phyloP scores from a whole-genome alignment of 2,888 invertebrate genomes.

The Argynnis bischoffii region DNA sequence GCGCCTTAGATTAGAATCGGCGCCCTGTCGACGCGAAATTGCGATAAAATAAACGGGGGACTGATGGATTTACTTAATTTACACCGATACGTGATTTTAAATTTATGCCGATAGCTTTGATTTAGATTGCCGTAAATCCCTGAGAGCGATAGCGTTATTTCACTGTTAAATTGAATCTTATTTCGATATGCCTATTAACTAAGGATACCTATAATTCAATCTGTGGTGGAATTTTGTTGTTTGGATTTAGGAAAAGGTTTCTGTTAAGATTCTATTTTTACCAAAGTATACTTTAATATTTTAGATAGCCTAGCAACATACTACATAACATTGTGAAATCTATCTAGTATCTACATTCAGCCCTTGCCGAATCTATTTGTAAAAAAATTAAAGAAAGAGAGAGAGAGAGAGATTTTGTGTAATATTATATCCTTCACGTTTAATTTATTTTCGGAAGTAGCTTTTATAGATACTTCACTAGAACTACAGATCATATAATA shows the following conservation, averaged over 20 bases:
- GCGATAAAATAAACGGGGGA: conserved; percentile 35
- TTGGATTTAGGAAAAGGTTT: background rate
- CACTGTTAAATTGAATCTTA: conserved; percentile 16
- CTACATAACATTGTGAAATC: too few relatives aligned
- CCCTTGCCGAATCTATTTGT: too few relatives aligned
- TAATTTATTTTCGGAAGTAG: too few relatives aligned
- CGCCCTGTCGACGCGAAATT: conserved; percentile 42
- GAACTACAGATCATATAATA: too few relatives aligned
- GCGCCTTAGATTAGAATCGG: conserved; percentile 59
- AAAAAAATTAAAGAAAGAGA: too few relatives aligned
- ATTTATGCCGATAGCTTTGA: conserved; percentile 30
- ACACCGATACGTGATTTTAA: conserved; percentile 24
- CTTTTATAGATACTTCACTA: too few relatives aligned
- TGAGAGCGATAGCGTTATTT: conserved; percentile 12
- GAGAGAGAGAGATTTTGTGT: too few relatives aligned
- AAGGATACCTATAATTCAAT: background rate
- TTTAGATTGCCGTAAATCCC: conserved; percentile 25
- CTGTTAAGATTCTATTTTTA: too few relatives aligned
- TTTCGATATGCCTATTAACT: background rate
- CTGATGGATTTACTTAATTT: conserved; percentile 34
- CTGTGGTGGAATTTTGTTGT: background rate
- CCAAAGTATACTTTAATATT: too few relatives aligned
- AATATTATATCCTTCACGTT: too few relatives aligned
- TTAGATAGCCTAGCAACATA: too few relatives aligned
- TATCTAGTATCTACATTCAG: too few relatives aligned